A percentile compares a stretch with the other conserved stretches of the same genome.
phyloP scores from a whole-genome alignment of 2,888 invertebrate species.

The Eristalinus sepulchralis region DNA sequence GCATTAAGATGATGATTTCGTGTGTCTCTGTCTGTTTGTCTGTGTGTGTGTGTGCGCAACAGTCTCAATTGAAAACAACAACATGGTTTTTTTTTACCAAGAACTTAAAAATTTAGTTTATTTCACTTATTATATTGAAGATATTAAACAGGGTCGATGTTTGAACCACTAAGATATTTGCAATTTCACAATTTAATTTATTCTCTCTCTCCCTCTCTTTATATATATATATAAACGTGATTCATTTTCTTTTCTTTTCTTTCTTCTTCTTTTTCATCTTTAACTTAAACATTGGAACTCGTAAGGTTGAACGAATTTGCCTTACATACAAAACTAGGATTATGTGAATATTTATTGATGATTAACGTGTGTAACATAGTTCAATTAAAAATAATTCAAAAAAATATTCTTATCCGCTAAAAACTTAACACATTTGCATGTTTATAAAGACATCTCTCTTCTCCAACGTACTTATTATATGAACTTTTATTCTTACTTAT shows the following conservation, averaged over 20 bases:
- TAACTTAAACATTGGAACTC: background rate
- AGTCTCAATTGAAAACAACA: too few relatives aligned
- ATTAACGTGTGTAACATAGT: constrained; percentile 5
- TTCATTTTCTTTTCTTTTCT: too few relatives aligned
- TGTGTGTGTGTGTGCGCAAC: too few relatives aligned
- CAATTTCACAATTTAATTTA: too few relatives aligned
- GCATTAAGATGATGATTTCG: background rate
- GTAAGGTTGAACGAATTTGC: background rate
- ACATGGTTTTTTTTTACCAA: background rate
- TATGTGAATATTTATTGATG: constrained; percentile 13
- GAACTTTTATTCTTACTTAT: constrained; percentile 29
- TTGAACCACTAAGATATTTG: background rate
- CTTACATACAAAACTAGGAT: constrained; percentile 13
- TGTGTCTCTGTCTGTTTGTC: too few relatives aligned
- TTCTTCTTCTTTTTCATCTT: background rate
- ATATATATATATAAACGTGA: background rate
- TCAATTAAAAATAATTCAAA: constrained; percentile 10
- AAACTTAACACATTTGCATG: constrained; percentile 56
- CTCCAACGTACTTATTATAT: constrained; percentile 8
- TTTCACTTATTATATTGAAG: constrained; percentile 3
- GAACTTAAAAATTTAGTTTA: constrained; percentile 20
- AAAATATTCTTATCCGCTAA: constrained; percentile 40
- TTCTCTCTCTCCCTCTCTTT: too few relatives aligned
- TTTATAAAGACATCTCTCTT: constrained; percentile 12
- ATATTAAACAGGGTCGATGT: constrained; percentile 10